Evolutionary conservation across 2,888 invertebrate genomes (phyloP), one percentile per base, ranked within the genome.

Genomic region (Alviniconcha strummeri): DNA sequence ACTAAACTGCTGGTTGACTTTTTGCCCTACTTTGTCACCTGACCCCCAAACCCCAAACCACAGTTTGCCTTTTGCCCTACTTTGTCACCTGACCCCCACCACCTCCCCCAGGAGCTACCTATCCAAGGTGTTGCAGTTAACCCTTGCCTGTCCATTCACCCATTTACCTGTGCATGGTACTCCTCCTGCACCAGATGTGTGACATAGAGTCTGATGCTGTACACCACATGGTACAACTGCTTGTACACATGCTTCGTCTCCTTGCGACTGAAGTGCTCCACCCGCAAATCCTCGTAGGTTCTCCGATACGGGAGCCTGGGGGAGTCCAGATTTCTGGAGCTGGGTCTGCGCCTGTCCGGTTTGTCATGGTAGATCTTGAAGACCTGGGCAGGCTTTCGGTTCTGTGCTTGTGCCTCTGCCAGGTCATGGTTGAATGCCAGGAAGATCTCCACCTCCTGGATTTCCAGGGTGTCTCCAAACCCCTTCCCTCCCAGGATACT

Each of bases 211-310:
- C 1, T 67, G 55, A 83, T 77, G 11, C 57, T 52, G 60, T 84
- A 84, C 5, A 55, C 7, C n/a, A 82, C 56, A 9, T 82, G 82
- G 57, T 80, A 83, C 36, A 84, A 77, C 83, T 84, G 84, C 69
- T 83, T 84, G 84, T 84, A 84, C 75, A 84, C 83, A 57, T 69
- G 75, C 55, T 84, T 84, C 64, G 80, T 80, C 55, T 84, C 84
- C 57, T 69, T 64, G 19, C 84, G 57, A 52, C 9, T 56, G 69
- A 84, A 84, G 77, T 80, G 80, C 72, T 83, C 60, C n/a, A 84
- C 80, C 19, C 79, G 67, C n/a, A 79, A n/a, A 1, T 52, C 17
- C 19, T 67, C 67, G 52, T 79, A 79, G n/a, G 60, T 54, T 13
- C 17, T 60, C 64, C n/a, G 3, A 17, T 60, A 67, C 11, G 69